Percentiles rank a stretch among this genome's conserved stretches.
phyloP scores from a whole-genome alignment of 2,888 invertebrate species.

The Agonum fuliginosum region DNA sequence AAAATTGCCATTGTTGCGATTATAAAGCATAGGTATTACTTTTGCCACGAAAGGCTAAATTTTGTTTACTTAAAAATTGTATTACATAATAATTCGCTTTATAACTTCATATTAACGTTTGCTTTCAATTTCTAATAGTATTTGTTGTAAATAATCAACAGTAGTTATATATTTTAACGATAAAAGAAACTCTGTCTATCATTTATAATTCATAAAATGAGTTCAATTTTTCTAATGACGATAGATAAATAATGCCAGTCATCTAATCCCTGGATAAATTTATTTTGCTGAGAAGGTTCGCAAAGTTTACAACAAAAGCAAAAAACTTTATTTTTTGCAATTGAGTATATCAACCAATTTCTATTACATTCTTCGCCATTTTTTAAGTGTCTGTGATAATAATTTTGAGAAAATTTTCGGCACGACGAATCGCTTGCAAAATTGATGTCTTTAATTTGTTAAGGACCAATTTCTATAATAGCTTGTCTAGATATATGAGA shows the following conservation, averaged over 20 bases:
- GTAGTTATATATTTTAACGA: slow-evolving; percentile 60
- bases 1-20: too few relatives aligned
- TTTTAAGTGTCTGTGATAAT: background rate
- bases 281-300: slow-evolving; percentile 57
- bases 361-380: background rate
- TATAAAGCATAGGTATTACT: too few relatives aligned
- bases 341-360: slow-evolving; percentile 49
- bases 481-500: too few relatives aligned
- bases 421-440: too few relatives aligned
- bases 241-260: slow-evolving; percentile 61
- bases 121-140: slow-evolving; percentile 61
- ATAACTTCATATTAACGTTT: slow-evolving; percentile 61
- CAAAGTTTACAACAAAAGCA: slow-evolving; percentile 61
- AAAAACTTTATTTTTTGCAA: slow-evolving; percentile 58
- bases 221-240: slow-evolving; percentile 58
- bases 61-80: slow-evolving; percentile 61
- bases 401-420: too few relatives aligned
- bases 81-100: slow-evolving; percentile 61
- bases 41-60: slow-evolving; percentile 61
- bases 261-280: background rate
- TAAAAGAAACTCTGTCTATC: slow-evolving; percentile 30
- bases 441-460: too few relatives aligned
- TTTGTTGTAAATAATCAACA: slow-evolving; percentile 59
- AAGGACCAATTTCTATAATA: too few relatives aligned
- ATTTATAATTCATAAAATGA: slow-evolving; percentile 60